Base-by-base conservation (phyloP, 2,797 vertebrate genomes). In the Tapirus indicus region DNA sequence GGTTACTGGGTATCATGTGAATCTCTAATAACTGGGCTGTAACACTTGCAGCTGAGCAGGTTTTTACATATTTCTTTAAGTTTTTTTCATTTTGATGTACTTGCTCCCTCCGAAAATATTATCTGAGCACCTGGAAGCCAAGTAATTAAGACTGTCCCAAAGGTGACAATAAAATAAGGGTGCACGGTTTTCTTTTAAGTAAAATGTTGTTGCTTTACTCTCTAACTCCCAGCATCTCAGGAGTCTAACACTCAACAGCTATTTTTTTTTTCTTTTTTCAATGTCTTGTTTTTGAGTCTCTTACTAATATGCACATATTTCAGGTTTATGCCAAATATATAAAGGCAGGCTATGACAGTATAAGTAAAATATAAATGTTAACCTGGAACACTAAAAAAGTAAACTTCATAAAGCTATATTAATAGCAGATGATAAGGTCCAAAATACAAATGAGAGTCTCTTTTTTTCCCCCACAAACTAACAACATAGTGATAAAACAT, bases 361-460 rank as follows among this genome's bases (percentile, higher is more conserved):
- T 52, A 49, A 72, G 35, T 66, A 83, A 75, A 56, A 27, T 82
- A 85, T 35, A 80, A 77, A 82, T 35, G 66, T 64, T 92, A 68
- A 79, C 35, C 20, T 47, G 49, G 1, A 64, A 64, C 25, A 58
- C 38, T 91, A 49, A 71, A 72, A 58, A 54, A 62, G 44, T 38
- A n/a, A 56, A 52, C 25, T 52, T 91, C 64, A 66, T 4, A 71
- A 41, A 52, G 17, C 5, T 47, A 66, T 38, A 27, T 49, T 74
- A 64, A 83, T 32, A 56, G 69, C 29, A 78, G 91, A 93, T 68
- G 29, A 32, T 58, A 44, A 92, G 68, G 11, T 72, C 18, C 35
- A 77, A 88, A 93, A 86, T 47, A 49, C 7, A 84, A 87, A 62
- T 1, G 23, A 62, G 62, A 52, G 7, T 64, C 23, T 49, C 12